Percentiles rank a stretch among this genome's conserved stretches.
Evolutionary conservation across 1,140 invertebrate species (phyloP).

Genomic region (Thaumetopoea pityocampa): DNA sequence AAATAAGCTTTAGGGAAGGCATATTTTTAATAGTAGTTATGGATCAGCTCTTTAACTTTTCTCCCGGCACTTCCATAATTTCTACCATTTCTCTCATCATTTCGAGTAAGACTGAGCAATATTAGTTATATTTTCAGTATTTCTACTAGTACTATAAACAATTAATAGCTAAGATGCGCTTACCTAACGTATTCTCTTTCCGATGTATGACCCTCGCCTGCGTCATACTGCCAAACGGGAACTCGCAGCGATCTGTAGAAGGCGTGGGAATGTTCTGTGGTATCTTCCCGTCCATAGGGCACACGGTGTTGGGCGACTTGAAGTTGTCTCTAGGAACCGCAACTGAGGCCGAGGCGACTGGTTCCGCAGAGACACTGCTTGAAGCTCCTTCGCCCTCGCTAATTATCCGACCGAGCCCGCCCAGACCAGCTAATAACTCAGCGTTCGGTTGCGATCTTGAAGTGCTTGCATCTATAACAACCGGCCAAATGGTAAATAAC

Average conservation of each 20-base stretch:
- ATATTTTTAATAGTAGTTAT: too few species aligned
- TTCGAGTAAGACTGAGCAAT: too few species aligned
- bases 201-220: constrained; percentile 82
- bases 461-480: constrained; percentile 53
- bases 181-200: constrained; percentile 74
- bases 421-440: constrained; percentile 55
- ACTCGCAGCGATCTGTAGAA: constrained; percentile 76
- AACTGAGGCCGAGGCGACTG: constrained; percentile 26
- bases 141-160: neutral
- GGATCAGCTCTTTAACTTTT: too few species aligned
- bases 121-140: too few species aligned
- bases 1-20: too few species aligned
- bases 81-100: too few species aligned
- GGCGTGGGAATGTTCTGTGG: constrained; percentile 73
- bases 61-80: too few species aligned
- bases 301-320: constrained; percentile 89
- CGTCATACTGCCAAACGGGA: constrained; percentile 93
- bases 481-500: too few species aligned
- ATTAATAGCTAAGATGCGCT: constrained; percentile 15
- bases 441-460: constrained; percentile 44
- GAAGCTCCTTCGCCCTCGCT: constrained; percentile 40
- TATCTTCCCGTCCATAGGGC: constrained; percentile 85
- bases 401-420: constrained; percentile 56
- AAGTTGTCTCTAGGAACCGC: constrained; percentile 70
- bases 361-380: constrained; percentile 29